These are phyloP conservation scores for Cynaeus angustus DNA, from an alignment of 2,888 invertebrate genomes.

Conservation along the genomic window DNA sequence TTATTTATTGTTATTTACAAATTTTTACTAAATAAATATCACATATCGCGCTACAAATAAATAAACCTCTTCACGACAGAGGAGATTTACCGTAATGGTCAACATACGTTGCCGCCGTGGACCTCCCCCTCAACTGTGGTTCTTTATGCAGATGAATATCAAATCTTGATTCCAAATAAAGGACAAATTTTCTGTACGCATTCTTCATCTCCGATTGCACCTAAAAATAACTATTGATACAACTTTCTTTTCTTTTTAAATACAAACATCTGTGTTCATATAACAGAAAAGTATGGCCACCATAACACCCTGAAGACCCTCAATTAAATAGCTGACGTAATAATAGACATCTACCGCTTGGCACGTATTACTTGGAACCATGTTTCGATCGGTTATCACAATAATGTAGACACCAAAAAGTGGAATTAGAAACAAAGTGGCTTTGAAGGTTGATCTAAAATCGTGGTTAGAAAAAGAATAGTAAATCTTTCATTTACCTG, in stretches of 20 bases:
- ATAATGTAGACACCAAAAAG: conserved; percentile 82
- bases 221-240: conserved; percentile 53
- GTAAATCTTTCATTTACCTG: conserved; percentile 56
- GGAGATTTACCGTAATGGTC: neutral
- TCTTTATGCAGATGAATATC: conserved; percentile 28
- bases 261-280: conserved; percentile 71
- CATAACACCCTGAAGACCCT: conserved; percentile 77
- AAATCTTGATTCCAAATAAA: conserved; percentile 51
- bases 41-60: neutral
- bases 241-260: no score
- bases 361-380: conserved; percentile 72
- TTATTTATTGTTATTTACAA: no score
- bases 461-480: neutral
- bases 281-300: conserved; percentile 73
- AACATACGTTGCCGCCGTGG: conserved; percentile 59
- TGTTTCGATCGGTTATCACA: conserved; percentile 75
- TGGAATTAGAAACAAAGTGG: conserved; percentile 80
- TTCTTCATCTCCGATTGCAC: conserved; percentile 61
- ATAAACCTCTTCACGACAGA: no score
- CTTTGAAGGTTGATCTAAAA: conserved; percentile 77
- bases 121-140: conserved; percentile 49
- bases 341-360: conserved; percentile 75
- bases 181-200: conserved; percentile 58
- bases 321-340: conserved; percentile 75
- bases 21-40: no score